These are phyloP conservation scores for Halotydeus destructor DNA, from an alignment of 1,140 invertebrate species.

Conservation along the genomic window DNA sequence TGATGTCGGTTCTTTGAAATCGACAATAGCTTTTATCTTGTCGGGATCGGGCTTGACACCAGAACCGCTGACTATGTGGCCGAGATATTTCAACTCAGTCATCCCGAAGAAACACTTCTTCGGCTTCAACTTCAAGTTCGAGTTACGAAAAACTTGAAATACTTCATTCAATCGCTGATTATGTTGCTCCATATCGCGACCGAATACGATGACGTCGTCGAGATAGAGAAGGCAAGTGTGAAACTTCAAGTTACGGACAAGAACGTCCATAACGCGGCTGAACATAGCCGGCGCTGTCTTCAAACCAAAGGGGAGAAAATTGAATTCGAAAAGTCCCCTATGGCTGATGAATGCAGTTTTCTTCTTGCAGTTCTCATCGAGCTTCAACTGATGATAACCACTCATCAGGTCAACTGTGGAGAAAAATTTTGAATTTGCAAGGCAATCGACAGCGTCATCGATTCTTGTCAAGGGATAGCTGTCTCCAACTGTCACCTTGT, in stretches of 20 bases:
- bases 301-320: slow-evolving; percentile 26
- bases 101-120: slow-evolving; percentile 24
- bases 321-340: slow-evolving; percentile 10
- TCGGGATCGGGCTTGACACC: slow-evolving; percentile 15
- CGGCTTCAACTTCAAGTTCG: slow-evolving; percentile 18
- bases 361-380: slow-evolving; percentile 17
- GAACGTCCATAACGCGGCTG: slow-evolving; percentile 18
- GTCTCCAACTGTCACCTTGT: slow-evolving; percentile 16
- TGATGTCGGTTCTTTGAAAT: slow-evolving; percentile 8
- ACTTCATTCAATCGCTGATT: slow-evolving; percentile 6
- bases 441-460: slow-evolving; percentile 8
- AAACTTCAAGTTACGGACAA: background rate
- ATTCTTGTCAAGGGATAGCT: slow-evolving; percentile 18
- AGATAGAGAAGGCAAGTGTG: slow-evolving; percentile 16
- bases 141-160: slow-evolving; percentile 7
- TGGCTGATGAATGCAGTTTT: slow-evolving; percentile 15
- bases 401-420: slow-evolving; percentile 19
- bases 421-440: slow-evolving; percentile 14
- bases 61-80: slow-evolving; percentile 11
- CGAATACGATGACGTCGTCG: slow-evolving; percentile 23
- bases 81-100: slow-evolving; percentile 22
- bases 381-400: slow-evolving; percentile 23
- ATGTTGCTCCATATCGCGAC: background rate
- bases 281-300: slow-evolving; percentile 24
- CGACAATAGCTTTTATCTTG: slow-evolving; percentile 10